Evolutionary conservation across 2,797 vertebrate genomes (phyloP).

Genomic region (Cercopithecus mitis): DNA sequence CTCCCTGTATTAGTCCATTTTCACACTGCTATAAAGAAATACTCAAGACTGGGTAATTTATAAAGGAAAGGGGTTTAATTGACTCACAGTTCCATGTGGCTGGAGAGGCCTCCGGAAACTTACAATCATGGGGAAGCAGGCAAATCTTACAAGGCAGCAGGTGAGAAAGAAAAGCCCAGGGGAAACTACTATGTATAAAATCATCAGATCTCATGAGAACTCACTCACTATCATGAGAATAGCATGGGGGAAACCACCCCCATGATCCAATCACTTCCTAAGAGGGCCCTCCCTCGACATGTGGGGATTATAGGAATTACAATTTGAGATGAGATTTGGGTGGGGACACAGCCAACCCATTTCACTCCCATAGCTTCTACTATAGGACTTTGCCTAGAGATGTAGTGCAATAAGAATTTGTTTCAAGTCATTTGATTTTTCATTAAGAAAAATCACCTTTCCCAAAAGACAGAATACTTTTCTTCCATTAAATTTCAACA

Average conservation of each 20-base stretch:
- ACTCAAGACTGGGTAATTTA: not conserved
- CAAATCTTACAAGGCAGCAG: not conserved
- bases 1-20: not conserved
- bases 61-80: not conserved
- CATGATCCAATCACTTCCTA: not conserved
- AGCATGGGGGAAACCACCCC: not conserved
- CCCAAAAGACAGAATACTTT: not conserved
- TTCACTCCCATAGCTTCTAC: not conserved
- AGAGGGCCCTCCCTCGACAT: not conserved
- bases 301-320: not conserved
- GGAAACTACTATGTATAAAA: not conserved
- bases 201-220: not conserved
- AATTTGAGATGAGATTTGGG: not conserved
- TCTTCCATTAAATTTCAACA: not conserved
- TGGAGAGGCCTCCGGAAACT: not conserved
- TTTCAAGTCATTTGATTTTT: not conserved
- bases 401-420: not conserved
- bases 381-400: not conserved
- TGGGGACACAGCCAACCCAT: not conserved
- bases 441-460: not conserved
- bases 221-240: not conserved
- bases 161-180: not conserved
- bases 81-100: not conserved
- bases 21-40: not conserved
- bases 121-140: not conserved